These are phyloP conservation scores for pig (Sus scrofa) DNA, from an alignment of 2,113 vertebrate genomes.

Conservation along the genomic window T2T-Sscrofa CM000826.6:96441501-96442000, in stretches of 20 bases:
- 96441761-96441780: not conserved
- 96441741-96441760: not conserved
- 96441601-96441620: no score
- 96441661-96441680: no score
- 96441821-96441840: not conserved
- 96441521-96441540: not conserved
- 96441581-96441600: no score
- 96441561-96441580: no score
- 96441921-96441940: not conserved
- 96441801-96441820: not conserved
- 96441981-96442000: accelerated
- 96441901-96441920: not conserved
- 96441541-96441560: no score
- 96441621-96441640: no score
- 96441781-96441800: not conserved
- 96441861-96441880: not conserved
- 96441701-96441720: no score
- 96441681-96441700: no score
- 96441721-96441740: no score
- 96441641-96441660: no score
- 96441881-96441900: not conserved
- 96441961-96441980: not conserved
- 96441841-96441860: not conserved
- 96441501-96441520: not conserved
- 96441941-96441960: no score